phyloP scores from a whole-genome alignment of 2,888 invertebrate species.

The Brachynemurus nebulosus region DNA sequence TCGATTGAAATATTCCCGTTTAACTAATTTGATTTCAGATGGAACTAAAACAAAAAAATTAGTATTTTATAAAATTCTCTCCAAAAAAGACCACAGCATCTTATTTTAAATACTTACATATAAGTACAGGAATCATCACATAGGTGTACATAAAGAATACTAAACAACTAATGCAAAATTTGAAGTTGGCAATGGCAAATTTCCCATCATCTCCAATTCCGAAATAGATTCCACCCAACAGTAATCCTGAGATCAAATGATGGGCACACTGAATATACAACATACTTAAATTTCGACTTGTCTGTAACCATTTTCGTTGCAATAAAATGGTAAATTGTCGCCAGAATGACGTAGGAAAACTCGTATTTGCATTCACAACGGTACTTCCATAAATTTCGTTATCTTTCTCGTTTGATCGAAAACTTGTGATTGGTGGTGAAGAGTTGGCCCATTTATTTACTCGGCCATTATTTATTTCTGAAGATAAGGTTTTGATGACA shows the following conservation, averaged over 20 bases:
- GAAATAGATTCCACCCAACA: conserved; percentile 43
- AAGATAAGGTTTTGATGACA: conserved; percentile 24
- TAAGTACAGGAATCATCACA: conserved; percentile 43
- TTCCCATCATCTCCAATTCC: conserved; percentile 42
- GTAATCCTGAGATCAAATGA: conserved; percentile 37
- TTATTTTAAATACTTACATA: conserved; percentile 37
- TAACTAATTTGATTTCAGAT: conserved; percentile 40
- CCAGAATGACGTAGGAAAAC: conserved; percentile 40
- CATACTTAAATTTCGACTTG: conserved; percentile 34
- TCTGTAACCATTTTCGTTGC: conserved; percentile 39
- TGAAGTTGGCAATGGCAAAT: conserved; percentile 41
- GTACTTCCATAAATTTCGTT: conserved; percentile 1
- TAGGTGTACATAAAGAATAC: conserved; percentile 52
- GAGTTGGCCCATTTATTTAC: conserved; percentile 20
- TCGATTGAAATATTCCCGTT: conserved; percentile 49
- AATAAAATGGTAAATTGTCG: conserved; percentile 39
- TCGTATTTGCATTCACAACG: conserved; percentile 28
- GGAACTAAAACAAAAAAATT: conserved; percentile 37
- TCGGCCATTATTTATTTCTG: conserved; percentile 31
- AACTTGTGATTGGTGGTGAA: conserved; percentile 10
- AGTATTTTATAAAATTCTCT: neutral
- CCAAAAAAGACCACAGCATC: neutral
- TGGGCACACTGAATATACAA: conserved; percentile 42
- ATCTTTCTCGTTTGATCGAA: conserved; percentile 11
- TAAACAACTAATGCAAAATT: conserved; percentile 41